Percentiles rank a stretch among this genome's conserved stretches.
Evolutionary conservation across 2,888 invertebrate species (phyloP).

Genomic region (Caenorhabditis sp.): DNA sequence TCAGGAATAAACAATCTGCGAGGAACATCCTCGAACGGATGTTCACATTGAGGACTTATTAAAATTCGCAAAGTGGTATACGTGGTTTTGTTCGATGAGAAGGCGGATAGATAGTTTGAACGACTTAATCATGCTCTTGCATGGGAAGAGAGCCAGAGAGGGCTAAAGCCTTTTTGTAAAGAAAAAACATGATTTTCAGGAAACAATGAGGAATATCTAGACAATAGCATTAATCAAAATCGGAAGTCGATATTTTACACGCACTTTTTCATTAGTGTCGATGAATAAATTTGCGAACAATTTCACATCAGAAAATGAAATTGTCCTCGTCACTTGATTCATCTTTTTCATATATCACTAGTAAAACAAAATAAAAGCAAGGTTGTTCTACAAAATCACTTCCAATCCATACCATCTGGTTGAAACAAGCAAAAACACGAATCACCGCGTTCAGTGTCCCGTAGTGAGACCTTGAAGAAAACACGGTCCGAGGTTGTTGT

Average conservation of each 20-base stretch:
- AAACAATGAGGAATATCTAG: too few species aligned
- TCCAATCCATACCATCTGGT: neutral
- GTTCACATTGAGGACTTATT: constrained; percentile 27
- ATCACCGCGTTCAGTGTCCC: constrained; percentile 35
- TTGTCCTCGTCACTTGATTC: too few species aligned
- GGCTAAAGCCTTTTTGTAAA: too few species aligned
- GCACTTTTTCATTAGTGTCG: too few species aligned
- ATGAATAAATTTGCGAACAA: too few species aligned
- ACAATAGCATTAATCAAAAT: too few species aligned
- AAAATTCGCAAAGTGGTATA: constrained; percentile 6
- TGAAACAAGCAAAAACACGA: constrained; percentile 19
- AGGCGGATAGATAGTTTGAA: neutral
- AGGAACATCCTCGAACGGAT: constrained; percentile 24
- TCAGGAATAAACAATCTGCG: constrained; percentile 64
- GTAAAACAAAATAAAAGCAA: too few species aligned
- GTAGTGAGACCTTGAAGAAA: constrained; percentile 55
- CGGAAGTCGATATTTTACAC: too few species aligned
- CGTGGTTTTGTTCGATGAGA: neutral
- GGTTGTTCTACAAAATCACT: neutral
- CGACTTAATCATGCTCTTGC: neutral
- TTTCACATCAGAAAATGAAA: too few species aligned
- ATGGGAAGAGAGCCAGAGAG: too few species aligned
- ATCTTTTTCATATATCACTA: too few species aligned
- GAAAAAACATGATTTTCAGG: too few species aligned
- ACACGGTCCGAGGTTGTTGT: constrained; percentile 63